Conservation (phyloP, 2,113 vertebrate genomes). For the Indicator maculatus region DNA sequence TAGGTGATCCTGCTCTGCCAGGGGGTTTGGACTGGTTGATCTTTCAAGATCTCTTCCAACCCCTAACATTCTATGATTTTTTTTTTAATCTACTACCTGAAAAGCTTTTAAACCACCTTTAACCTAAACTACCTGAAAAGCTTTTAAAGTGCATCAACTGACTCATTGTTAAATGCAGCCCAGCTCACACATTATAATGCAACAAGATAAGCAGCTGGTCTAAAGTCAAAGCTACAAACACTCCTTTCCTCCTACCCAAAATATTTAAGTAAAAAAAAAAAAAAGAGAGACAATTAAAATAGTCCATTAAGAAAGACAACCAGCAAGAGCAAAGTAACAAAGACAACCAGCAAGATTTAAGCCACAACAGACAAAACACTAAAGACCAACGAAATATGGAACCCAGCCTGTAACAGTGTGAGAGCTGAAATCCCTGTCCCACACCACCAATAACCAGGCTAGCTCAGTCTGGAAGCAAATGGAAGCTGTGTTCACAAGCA, state of each 20-base stretch:
- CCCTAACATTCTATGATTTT: too few species aligned
- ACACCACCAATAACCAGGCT: too few species aligned
- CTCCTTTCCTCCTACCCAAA: background rate
- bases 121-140: background rate
- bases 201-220: background rate
- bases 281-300: background rate
- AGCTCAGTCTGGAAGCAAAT: too few species aligned
- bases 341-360: constrained; percentile 22
- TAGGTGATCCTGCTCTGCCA: too few species aligned
- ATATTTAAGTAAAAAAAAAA: background rate
- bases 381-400: constrained; percentile 24
- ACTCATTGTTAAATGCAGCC: background rate
- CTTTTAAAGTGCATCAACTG: background rate
- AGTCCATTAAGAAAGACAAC: too few species aligned
- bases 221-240: background rate
- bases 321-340: constrained; percentile 1
- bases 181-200: background rate
- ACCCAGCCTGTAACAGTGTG: background rate
- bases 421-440: too few species aligned
- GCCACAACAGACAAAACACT: background rate
- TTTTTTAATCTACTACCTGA: background rate
- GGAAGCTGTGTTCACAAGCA: too few species aligned
- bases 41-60: too few species aligned
- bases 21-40: too few species aligned
- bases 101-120: background rate